phyloP scores from a whole-genome alignment of 2,113 vertebrate genomes.

The Cardinalis cardinalis region DNA sequence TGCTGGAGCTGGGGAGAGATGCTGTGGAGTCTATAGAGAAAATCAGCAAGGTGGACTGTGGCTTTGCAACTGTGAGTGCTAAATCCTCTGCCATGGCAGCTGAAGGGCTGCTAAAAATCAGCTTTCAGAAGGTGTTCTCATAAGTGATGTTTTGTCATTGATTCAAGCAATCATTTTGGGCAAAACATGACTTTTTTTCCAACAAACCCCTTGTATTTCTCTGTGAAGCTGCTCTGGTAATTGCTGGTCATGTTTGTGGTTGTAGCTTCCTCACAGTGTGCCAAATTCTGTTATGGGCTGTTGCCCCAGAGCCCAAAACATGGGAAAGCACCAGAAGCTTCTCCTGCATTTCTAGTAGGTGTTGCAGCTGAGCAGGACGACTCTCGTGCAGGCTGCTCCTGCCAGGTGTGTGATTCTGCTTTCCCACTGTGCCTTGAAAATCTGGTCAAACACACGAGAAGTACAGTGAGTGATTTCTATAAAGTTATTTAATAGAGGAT shows the following conservation, averaged over 20 bases:
- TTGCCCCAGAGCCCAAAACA: neutral
- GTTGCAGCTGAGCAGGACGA: neutral
- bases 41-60: constrained; percentile 91
- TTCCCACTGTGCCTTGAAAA: neutral
- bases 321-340: neutral
- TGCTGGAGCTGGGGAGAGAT: constrained; percentile 90
- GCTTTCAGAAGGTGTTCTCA: neutral
- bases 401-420: neutral
- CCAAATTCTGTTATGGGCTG: neutral
- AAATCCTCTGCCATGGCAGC: neutral
- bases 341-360: neutral
- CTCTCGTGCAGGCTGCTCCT: accelerated
- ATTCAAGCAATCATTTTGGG: neutral
- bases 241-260: neutral
- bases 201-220: neutral
- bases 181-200: neutral
- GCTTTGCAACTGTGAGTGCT: constrained; percentile 91
- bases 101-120: neutral
- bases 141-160: neutral
- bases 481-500: neutral
- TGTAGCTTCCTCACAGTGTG: neutral
- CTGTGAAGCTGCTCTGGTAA: neutral
- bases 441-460: neutral
- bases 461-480: neutral
- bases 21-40: constrained; percentile 93